Evolutionary conservation across 2,113 vertebrate genomes (phyloP).

Genomic region (Saimiri boliviensis): DNA sequence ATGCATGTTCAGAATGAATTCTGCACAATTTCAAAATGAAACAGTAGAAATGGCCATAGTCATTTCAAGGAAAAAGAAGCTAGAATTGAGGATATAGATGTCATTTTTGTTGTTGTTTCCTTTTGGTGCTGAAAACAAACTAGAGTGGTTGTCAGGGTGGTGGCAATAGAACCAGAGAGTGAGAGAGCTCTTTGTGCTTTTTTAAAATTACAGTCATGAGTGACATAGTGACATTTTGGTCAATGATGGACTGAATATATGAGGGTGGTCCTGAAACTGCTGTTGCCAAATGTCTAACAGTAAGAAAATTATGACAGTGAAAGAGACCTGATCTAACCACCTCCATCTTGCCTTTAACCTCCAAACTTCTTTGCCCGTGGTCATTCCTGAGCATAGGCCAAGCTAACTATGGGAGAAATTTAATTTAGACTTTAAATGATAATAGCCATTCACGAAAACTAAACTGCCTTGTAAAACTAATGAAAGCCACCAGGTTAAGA

Average conservation of each 20-base stretch:
- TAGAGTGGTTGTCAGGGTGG: accelerated
- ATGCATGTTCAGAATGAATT: background rate
- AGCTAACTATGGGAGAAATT: no score
- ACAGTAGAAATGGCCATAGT: background rate
- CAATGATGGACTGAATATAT: background rate
- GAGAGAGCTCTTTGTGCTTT: background rate
- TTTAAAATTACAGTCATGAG: background rate
- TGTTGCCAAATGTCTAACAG: no score
- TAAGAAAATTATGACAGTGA: no score
- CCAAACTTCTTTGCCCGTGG: no score
- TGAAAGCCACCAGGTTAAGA: no score
- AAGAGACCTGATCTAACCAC: no score
- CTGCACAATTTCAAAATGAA: background rate
- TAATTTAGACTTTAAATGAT: no score
- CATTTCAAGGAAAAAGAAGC: background rate
- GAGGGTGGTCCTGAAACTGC: background rate
- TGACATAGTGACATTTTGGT: background rate
- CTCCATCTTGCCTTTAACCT: no score
- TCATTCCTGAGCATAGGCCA: no score
- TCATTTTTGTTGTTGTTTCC: background rate
- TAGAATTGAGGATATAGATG: background rate
- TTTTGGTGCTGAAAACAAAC: background rate
- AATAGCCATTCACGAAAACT: no score
- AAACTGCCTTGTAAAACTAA: no score
- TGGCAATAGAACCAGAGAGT: no score